These are phyloP conservation scores for Myzus persicae DNA, from an alignment of 1,140 invertebrate species.

Conservation along the genomic window DNA sequence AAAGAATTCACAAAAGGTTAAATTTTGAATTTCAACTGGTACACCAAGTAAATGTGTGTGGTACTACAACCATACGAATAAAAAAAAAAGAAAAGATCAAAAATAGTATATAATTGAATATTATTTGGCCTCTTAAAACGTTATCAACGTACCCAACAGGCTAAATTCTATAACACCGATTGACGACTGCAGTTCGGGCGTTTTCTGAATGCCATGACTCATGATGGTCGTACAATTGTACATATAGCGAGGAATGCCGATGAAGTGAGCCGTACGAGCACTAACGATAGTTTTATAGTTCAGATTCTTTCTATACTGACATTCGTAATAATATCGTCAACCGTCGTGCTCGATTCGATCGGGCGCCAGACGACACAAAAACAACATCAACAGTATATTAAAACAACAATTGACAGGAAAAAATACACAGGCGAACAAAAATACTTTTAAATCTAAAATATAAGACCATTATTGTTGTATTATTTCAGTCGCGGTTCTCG, in stretches of 20 bases:
- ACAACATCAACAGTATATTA: neutral
- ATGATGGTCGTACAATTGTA: neutral
- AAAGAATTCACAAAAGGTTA: no score
- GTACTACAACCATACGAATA: no score
- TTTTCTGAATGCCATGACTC: neutral
- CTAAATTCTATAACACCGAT: neutral
- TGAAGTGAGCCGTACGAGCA: neutral
- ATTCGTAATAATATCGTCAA: neutral
- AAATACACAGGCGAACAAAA: neutral
- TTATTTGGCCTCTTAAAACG: no score
- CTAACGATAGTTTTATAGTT: neutral
- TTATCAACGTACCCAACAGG: neutral
- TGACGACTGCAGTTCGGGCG: neutral
- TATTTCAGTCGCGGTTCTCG: neutral
- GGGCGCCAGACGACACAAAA: neutral
- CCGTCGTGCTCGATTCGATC: neutral
- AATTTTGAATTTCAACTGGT: no score
- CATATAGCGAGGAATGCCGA: neutral
- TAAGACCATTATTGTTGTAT: neutral
- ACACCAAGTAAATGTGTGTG: no score
- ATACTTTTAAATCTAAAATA: neutral
- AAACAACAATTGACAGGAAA: neutral
- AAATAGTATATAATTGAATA: neutral
- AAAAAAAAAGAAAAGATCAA: neutral
- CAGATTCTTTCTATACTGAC: neutral